phyloP scores from a whole-genome alignment of 2,888 invertebrate species.

The Plagiodera versicolora region DNA sequence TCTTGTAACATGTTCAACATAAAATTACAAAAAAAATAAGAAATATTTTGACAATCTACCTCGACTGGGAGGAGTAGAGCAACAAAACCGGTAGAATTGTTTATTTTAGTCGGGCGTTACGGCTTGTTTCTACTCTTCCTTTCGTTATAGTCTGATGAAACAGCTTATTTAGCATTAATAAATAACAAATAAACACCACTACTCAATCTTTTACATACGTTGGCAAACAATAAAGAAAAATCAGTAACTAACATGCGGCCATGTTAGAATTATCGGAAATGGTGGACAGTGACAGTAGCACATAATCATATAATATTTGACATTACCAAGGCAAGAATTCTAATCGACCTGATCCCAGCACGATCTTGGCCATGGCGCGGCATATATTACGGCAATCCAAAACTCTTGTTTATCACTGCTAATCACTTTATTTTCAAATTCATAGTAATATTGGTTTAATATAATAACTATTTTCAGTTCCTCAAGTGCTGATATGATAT shows the following conservation, averaged over 20 bases:
- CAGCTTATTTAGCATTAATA: constrained; percentile 24
- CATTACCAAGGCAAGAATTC: no score
- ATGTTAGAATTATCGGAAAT: constrained; percentile 63
- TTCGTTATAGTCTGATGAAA: constrained; percentile 7
- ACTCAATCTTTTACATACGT: constrained; percentile 58
- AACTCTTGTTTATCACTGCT: no score
- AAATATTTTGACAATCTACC: constrained; percentile 30
- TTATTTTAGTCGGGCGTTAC: constrained; percentile 21
- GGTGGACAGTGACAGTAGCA: constrained; percentile 22
- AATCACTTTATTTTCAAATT: no score
- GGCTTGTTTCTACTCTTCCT: constrained; percentile 22
- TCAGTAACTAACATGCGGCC: constrained; percentile 81
- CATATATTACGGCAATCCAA: no score
- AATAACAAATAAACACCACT: constrained; percentile 57
- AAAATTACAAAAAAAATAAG: constrained; percentile 33
- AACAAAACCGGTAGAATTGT: constrained; percentile 38
- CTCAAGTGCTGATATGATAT: no score
- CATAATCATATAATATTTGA: neutral
- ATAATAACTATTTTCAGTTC: no score
- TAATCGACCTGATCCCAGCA: no score
- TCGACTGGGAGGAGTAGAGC: constrained; percentile 40
- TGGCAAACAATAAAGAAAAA: constrained; percentile 83
- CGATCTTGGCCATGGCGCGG: no score
- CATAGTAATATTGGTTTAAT: no score
- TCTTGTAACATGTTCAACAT: constrained; percentile 55